A percentile compares a stretch with the other conserved stretches of the same genome.
Evolutionary conservation across 2,797 vertebrate genomes (phyloP).

Genomic region (Alauda arvensis): DNA sequence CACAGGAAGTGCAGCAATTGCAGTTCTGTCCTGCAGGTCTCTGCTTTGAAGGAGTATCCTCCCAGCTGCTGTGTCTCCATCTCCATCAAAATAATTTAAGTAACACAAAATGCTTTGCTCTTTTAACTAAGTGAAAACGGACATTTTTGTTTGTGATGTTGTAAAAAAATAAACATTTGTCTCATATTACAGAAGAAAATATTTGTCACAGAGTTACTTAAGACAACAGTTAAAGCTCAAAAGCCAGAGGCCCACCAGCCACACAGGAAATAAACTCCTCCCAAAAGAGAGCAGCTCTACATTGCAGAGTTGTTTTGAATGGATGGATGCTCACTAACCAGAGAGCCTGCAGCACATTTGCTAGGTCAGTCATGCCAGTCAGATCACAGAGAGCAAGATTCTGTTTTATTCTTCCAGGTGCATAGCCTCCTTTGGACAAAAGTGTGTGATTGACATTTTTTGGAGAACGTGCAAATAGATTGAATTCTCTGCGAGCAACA

Average conservation of each 20-base stretch:
- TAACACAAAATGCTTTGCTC: not conserved
- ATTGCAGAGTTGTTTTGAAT: not conserved
- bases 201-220: not conserved
- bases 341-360: not conserved
- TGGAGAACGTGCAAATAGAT: not conserved
- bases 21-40: not conserved
- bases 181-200: not conserved
- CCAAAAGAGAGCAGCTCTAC: not conserved
- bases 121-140: not conserved
- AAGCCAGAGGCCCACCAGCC: not conserved
- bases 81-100: not conserved
- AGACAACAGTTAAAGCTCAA: not conserved
- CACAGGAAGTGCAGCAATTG: not conserved
- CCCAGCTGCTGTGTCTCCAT: not conserved
- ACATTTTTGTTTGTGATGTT: not conserved
- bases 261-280: not conserved
- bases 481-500: not conserved
- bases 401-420: not conserved
- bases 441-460: not conserved
- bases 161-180: slow-evolving; percentile 6
- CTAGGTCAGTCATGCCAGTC: not conserved
- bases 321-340: not conserved
- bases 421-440: not conserved
- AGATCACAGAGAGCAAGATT: not conserved
- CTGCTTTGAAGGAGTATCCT: not conserved